Base-by-base conservation (phyloP, 2,113 vertebrate species). In the Corythornis cristatus region DNA sequence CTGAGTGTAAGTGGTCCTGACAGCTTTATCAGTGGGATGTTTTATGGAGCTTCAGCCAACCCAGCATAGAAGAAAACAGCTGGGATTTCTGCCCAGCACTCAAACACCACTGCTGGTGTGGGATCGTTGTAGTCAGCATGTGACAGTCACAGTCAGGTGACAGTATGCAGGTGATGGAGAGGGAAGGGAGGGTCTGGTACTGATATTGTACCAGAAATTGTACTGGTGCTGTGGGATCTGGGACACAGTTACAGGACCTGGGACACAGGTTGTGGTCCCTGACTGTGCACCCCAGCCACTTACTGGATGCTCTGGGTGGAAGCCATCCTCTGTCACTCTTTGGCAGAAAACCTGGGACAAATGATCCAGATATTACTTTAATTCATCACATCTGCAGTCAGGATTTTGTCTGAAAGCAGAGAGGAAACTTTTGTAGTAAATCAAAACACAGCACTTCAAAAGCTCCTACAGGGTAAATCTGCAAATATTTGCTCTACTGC, bases 321-420 rank as follows among this genome's bases (percentile, higher is more conserved):
- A 76, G 29, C 16, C 15, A 29, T 57, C 19, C 28, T 62, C 19
- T 1, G 0, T 37, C 1, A 0, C 14, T 53, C n/a, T 48, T 80
- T 43, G 17, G 13, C 61, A 73, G 50, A 73, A 86, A 68, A 37
- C 6, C 33, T 64, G 45, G 7, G 31, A 65, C 25, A 81, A 77
- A 67, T 8, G 22, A 37, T 53, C 19, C 54, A 57, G n/a, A 28
- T 57, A 23, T 22, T 82, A 42, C 14, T 29, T 61, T 53, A 50
- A 64, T 72, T 90, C 37, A 51, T 68, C 42, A 33, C 21, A 29
- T 42, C 31, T 83, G 82, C 58, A 82, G 42, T 61, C 15, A 61
- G 14, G 9, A 35, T 82, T 90, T 79, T 45, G 68, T 29, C 74
- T 66, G 22, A 43, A 87, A 90, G 13, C 3, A 61, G 45, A 73